Percentiles rank a stretch among this genome's conserved stretches.
phyloP scores from a whole-genome alignment of 1,140 invertebrate genomes.

The Aphis craccivora region DNA sequence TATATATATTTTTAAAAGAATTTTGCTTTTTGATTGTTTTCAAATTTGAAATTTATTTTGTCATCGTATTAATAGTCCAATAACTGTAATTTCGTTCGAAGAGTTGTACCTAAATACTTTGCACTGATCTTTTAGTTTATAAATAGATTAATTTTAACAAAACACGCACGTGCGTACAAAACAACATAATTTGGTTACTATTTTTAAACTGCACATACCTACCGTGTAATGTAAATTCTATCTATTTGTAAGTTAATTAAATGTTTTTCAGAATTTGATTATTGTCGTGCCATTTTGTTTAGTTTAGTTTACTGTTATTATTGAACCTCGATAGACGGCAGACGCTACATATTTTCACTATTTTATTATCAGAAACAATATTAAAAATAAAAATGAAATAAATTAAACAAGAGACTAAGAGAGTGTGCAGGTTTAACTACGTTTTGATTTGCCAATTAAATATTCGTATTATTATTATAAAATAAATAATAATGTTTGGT shows the following conservation, averaged over 20 bases:
- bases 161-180: not conserved
- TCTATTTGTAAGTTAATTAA: not conserved
- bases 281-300: not conserved
- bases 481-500: not conserved
- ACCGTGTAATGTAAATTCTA: not conserved
- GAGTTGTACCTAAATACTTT: not conserved
- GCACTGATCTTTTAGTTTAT: not conserved
- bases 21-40: not conserved
- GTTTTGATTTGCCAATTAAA: not conserved
- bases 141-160: not conserved
- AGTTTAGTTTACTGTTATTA: not conserved
- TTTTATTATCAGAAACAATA: not conserved
- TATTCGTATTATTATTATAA: not conserved
- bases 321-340: not conserved
- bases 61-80: not conserved
- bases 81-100: not conserved
- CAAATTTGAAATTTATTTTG: not conserved
- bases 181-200: not conserved
- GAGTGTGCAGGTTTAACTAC: not conserved
- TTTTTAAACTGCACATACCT: not conserved
- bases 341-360: not conserved
- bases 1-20: not conserved
- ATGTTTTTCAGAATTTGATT: not conserved
- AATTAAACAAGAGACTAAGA: not conserved
- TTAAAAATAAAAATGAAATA: conserved; percentile 26